Evolutionary conservation across 2,113 vertebrate genomes (phyloP).

Genomic region (Prunella himalayana): DNA sequence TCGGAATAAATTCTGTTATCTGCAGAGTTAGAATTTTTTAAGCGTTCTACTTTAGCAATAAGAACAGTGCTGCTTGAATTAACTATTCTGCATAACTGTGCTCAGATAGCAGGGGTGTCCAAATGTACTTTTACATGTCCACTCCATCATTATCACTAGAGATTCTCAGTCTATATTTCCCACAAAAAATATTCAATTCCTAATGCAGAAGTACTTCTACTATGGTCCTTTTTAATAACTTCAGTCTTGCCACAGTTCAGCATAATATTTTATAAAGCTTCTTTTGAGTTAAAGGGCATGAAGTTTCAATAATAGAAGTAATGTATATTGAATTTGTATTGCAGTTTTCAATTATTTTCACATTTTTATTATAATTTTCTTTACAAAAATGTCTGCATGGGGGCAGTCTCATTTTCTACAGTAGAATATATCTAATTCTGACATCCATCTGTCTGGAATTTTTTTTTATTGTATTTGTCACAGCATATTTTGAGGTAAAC

Average conservation of each 20-base stretch:
- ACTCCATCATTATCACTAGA: background rate
- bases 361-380: background rate
- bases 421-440: slow-evolving; percentile 27
- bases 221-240: slow-evolving; percentile 3
- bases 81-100: slow-evolving; percentile 33
- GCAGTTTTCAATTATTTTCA: slow-evolving; percentile 38
- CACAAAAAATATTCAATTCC: background rate
- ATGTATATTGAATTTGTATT: slow-evolving; percentile 29
- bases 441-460: slow-evolving; percentile 26
- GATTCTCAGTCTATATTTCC: slow-evolving; percentile 14
- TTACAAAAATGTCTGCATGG: slow-evolving; percentile 2
- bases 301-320: slow-evolving; percentile 26
- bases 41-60: slow-evolving; percentile 29
- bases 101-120: slow-evolving; percentile 6
- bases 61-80: slow-evolving; percentile 45
- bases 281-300: slow-evolving; percentile 36
- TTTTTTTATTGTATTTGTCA: slow-evolving; percentile 41
- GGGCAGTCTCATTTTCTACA: background rate
- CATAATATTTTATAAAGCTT: slow-evolving; percentile 36
- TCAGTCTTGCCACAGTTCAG: background rate
- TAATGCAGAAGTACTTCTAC: slow-evolving; percentile 13
- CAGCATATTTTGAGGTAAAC: slow-evolving; percentile 14
- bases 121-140: slow-evolving; percentile 32
- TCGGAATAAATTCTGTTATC: slow-evolving; percentile 55
- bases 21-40: slow-evolving; percentile 27